phyloP scores from a whole-genome alignment of 2,797 vertebrate genomes.

The Amphiprion clarkii region DNA sequence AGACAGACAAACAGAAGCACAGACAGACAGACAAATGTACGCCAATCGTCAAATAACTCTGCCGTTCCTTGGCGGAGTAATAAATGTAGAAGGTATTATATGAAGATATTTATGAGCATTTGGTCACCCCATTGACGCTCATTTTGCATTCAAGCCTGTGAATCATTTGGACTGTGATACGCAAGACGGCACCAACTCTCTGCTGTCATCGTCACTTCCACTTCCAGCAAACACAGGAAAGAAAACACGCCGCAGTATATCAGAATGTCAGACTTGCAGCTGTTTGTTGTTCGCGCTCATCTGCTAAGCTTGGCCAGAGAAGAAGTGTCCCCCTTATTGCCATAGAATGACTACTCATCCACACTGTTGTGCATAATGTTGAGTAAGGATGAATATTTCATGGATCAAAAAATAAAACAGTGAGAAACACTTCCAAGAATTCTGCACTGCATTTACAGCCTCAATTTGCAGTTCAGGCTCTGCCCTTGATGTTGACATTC shows the following conservation, averaged over 20 bases:
- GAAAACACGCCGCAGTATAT: constrained; percentile 43
- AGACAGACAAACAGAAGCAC: too few species aligned
- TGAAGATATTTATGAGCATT: not conserved
- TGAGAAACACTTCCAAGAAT: constrained; percentile 15
- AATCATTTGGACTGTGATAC: constrained; percentile 4
- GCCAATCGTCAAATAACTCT: too few species aligned
- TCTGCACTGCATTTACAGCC: not conserved
- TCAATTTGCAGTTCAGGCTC: not conserved
- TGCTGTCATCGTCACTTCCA: constrained; percentile 36
- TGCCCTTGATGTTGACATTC: constrained; percentile 41
- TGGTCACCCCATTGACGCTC: not conserved
- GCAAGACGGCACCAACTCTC: constrained; percentile 13
- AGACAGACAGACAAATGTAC: too few species aligned
- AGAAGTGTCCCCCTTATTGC: constrained; percentile 25
- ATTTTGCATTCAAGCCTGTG: not conserved
- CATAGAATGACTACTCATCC: constrained; percentile 25
- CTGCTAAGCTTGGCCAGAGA: constrained; percentile 21
- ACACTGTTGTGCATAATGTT: constrained; percentile 34
- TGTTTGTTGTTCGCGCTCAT: constrained; percentile 29
- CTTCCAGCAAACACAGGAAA: not conserved
- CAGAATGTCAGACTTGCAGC: constrained; percentile 42
- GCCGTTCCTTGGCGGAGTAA: too few species aligned
- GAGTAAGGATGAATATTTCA: constrained; percentile 52
- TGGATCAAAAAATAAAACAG: constrained; percentile 50
- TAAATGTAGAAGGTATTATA: not conserved